A percentile compares a stretch with the other conserved stretches of the same genome.
These are phyloP conservation scores for Thereva nobilitata DNA, from an alignment of 2,888 invertebrate species.

Conservation along the genomic window DNA sequence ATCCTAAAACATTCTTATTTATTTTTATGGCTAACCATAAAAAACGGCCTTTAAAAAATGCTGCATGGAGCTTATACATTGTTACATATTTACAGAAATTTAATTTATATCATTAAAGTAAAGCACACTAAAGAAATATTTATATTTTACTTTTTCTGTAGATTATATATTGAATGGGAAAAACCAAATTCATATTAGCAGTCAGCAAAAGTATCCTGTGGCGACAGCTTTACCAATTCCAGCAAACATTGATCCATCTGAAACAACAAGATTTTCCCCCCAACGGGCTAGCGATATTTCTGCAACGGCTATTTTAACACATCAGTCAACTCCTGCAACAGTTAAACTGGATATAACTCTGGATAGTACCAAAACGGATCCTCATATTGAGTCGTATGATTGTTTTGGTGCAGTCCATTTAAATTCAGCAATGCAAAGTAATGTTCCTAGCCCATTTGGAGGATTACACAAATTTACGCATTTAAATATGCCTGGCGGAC, in stretches of 20 bases:
- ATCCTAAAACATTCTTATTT: no score
- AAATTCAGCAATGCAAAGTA: conserved; percentile 74
- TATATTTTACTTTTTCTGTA: background rate
- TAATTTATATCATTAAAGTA: no score
- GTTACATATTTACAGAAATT: no score
- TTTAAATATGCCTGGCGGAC: conserved; percentile 76
- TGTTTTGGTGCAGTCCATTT: conserved; percentile 69
- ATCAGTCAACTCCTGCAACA: conserved; percentile 50
- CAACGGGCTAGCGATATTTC: conserved; percentile 67
- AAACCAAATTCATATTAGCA: conserved; percentile 37
- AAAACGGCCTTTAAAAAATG: no score
- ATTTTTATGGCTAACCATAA: no score
- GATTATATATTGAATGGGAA: background rate
- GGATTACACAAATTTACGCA: conserved; percentile 64
- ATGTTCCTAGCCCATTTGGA: conserved; percentile 72
- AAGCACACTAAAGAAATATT: background rate
- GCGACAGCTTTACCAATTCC: conserved; percentile 64
- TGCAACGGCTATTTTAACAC: conserved; percentile 64
- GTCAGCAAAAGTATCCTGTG: conserved; percentile 61
- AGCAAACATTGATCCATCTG: conserved; percentile 67
- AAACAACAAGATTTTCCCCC: conserved; percentile 69
- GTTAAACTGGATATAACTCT: conserved; percentile 49
- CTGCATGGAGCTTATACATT: no score
- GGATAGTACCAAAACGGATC: conserved; percentile 57
- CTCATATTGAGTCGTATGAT: conserved; percentile 70